phyloP scores from a whole-genome alignment of 1,140 invertebrate genomes.

The Phymorhynchus buccinoides region DNA sequence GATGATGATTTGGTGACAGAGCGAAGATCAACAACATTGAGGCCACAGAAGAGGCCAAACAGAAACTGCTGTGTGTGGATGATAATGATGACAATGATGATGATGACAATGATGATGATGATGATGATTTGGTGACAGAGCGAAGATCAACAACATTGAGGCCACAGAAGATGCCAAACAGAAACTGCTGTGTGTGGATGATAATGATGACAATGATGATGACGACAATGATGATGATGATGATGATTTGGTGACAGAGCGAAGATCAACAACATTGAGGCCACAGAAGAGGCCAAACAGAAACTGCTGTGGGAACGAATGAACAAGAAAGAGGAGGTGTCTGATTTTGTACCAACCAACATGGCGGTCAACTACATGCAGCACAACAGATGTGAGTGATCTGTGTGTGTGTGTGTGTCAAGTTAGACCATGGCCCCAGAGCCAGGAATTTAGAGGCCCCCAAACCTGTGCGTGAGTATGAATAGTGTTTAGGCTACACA shows the following conservation, averaged over 20 bases:
- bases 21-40: conserved; percentile 98
- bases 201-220: too few relatives aligned
- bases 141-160: too few relatives aligned
- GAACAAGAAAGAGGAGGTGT: conserved; percentile 90
- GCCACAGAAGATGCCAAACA: too few relatives aligned
- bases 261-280: conserved; percentile 98
- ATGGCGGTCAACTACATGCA: conserved; percentile 90
- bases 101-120: too few relatives aligned
- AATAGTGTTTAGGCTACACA: too few relatives aligned
- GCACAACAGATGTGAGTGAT: conserved; percentile 86
- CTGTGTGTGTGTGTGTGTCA: conserved; percentile 25
- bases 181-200: too few relatives aligned
- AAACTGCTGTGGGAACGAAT: conserved; percentile 89
- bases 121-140: too few relatives aligned
- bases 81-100: too few relatives aligned
- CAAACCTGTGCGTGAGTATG: too few relatives aligned
- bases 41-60: conserved; percentile 97
- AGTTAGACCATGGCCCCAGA: too few relatives aligned
- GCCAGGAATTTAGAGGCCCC: too few relatives aligned
- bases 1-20: conserved; percentile 75
- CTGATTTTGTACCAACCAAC: conserved; percentile 96
- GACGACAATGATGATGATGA: too few relatives aligned
- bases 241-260: conserved; percentile 80
- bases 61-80: conserved; percentile 89
- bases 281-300: conserved; percentile 97